Conservation (phyloP, 2,888 invertebrate genomes). For the Galerucella pusilla region DNA sequence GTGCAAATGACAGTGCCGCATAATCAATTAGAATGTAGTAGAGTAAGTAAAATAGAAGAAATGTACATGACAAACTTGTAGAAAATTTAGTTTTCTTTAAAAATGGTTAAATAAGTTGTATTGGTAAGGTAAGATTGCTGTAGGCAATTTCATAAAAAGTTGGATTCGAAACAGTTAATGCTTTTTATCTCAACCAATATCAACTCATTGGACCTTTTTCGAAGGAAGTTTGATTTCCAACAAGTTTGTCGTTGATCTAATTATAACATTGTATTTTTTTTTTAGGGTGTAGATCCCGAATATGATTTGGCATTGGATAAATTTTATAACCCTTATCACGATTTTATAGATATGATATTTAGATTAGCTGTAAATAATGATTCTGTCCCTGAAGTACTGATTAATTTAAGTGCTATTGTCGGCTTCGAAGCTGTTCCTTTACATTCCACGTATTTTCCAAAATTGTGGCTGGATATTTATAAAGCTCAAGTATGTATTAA, state of each 20-base stretch:
- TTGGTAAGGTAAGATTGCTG: too few relatives aligned
- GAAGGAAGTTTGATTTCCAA: too few relatives aligned
- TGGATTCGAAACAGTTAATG: too few relatives aligned
- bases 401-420: constrained; percentile 88
- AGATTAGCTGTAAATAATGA: constrained; percentile 90
- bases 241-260: too few relatives aligned
- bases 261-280: constrained; percentile 33
- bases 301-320: constrained; percentile 81
- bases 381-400: constrained; percentile 85
- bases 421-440: constrained; percentile 92
- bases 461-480: constrained; percentile 91
- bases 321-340: constrained; percentile 89
- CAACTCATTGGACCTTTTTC: too few relatives aligned
- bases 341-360: constrained; percentile 87
- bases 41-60: constrained; percentile 66
- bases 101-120: too few relatives aligned
- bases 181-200: too few relatives aligned
- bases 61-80: too few relatives aligned
- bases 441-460: constrained; percentile 89
- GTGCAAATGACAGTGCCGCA: constrained; percentile 87
- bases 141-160: too few relatives aligned
- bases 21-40: constrained; percentile 76
- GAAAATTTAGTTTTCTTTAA: too few relatives aligned
- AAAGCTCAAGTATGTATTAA: constrained; percentile 71
- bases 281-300: constrained; percentile 78